Conservation (phyloP, 1,140 invertebrate species). For the Acromyrmex heyeri region DNA sequence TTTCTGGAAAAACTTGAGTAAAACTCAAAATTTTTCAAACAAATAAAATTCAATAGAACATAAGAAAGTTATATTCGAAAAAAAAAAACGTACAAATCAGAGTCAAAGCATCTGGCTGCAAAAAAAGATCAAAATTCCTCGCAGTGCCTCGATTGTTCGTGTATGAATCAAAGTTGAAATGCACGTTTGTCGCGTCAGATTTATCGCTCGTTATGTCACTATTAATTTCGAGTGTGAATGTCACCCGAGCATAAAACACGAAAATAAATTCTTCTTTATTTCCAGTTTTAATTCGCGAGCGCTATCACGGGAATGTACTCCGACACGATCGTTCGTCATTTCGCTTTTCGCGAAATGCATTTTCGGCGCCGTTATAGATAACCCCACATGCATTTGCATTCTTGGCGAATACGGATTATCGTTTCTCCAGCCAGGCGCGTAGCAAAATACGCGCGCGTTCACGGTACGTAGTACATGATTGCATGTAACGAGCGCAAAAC, state of each 20-base stretch:
- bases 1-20: too few relatives aligned
- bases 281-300: neutral
- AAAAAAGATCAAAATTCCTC: neutral
- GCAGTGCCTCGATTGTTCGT: neutral
- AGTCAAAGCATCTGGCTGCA: neutral
- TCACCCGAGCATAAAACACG: neutral
- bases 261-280: slow-evolving; percentile 42
- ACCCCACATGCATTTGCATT: slow-evolving; percentile 45
- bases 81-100: neutral
- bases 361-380: slow-evolving; percentile 28
- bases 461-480: slow-evolving; percentile 62
- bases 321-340: slow-evolving; percentile 29
- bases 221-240: slow-evolving; percentile 21
- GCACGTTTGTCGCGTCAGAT: neutral
- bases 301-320: neutral
- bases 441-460: slow-evolving; percentile 63
- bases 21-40: neutral
- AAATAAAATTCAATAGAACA: neutral
- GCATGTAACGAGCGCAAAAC: slow-evolving; percentile 74
- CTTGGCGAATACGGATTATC: slow-evolving; percentile 42
- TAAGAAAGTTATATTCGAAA: neutral
- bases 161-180: neutral
- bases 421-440: slow-evolving; percentile 20
- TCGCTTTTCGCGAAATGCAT: slow-evolving; percentile 8
- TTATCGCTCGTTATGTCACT: slow-evolving; percentile 32